Percentiles rank a stretch among this genome's conserved stretches.
phyloP scores from a whole-genome alignment of 2,888 invertebrate genomes.

The Caenorhabditis panamensis region DNA sequence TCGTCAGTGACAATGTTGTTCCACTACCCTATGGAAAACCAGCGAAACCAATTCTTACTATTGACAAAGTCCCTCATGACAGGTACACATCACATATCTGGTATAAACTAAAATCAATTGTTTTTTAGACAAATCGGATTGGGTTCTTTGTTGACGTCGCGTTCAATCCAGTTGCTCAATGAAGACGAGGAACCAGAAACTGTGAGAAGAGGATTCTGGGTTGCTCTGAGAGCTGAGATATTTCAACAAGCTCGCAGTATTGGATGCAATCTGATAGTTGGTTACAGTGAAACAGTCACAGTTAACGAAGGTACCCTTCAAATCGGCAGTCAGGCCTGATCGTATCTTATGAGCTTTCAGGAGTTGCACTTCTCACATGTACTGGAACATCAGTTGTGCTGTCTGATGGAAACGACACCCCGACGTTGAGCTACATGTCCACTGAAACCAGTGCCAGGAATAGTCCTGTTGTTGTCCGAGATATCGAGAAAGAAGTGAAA shows the following conservation, averaged over 20 bases:
- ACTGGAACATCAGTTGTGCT: slow-evolving; percentile 49
- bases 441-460: slow-evolving; percentile 38
- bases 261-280: slow-evolving; percentile 94
- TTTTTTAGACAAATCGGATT: slow-evolving; percentile 60
- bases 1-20: slow-evolving; percentile 6
- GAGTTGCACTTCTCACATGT: slow-evolving; percentile 56
- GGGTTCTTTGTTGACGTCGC: slow-evolving; percentile 58
- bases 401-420: slow-evolving; percentile 37
- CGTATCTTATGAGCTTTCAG: slow-evolving; percentile 17
- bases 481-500: slow-evolving; percentile 47
- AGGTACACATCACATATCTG: slow-evolving; percentile 10
- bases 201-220: slow-evolving; percentile 87
- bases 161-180: slow-evolving; percentile 57
- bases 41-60: slow-evolving; percentile 60
- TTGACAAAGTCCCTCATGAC: slow-evolving; percentile 54
- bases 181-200: slow-evolving; percentile 61
- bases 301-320: slow-evolving; percentile 83
- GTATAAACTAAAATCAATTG: not conserved
- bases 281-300: slow-evolving; percentile 92
- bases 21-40: slow-evolving; percentile 45
- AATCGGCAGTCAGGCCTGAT: not conserved
- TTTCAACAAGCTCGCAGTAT: slow-evolving; percentile 93
- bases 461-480: slow-evolving; percentile 46
- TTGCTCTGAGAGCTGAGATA: slow-evolving; percentile 94
- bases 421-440: not conserved